Evolutionary conservation across 2,113 vertebrate species (phyloP), one percentile per base, ranked within the genome.

Genomic region (Sitta europaea): DNA sequence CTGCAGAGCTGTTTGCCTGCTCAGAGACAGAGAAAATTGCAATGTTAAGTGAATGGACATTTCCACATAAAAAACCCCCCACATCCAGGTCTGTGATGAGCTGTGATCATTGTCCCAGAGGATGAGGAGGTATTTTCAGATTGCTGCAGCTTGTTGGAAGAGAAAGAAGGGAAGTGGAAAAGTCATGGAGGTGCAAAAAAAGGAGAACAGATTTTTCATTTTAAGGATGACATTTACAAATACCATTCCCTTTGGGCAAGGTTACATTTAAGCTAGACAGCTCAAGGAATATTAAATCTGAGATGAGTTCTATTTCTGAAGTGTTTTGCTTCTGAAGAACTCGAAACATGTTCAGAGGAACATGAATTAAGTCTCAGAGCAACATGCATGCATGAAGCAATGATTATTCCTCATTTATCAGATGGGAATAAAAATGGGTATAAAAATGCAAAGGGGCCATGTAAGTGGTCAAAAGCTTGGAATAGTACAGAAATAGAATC

Each of bases 181-280:
- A 92, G 28, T 35, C 82, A 68, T 25, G 27, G 21, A n/a, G 23
- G 45, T 38, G 10, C 50, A 86, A 82, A 90, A 96, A 90, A 88
- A 58, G 50, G 17, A 65, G 57, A 84, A 68, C n/a, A 82, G 45
- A 68, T 93, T 96, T 96, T 92, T 92, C 57, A 55, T 90, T 93
- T 80, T 62, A 80, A 93, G 61, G 67, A 90, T 92, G 84, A 85
- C 79, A 88, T 97, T 95, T 96, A 68, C 77, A 94, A 95, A 94
- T 87, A 81, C 24, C 65, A 53, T 82, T 76, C 83, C 78, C 85
- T 88, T 82, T 96, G 80, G 68, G 72, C 2, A 36, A 86, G 72
- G 83, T 80, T 96, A 57, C n/a, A 67, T 75, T 78, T 77, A 81
- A 50, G n/a, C 62, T 58, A 88, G 55, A 72, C 33, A 62, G 43